Percentiles rank a stretch among this genome's conserved stretches.
Evolutionary conservation across 2,113 vertebrate species (phyloP).

Genomic region (Sitta europaea): DNA sequence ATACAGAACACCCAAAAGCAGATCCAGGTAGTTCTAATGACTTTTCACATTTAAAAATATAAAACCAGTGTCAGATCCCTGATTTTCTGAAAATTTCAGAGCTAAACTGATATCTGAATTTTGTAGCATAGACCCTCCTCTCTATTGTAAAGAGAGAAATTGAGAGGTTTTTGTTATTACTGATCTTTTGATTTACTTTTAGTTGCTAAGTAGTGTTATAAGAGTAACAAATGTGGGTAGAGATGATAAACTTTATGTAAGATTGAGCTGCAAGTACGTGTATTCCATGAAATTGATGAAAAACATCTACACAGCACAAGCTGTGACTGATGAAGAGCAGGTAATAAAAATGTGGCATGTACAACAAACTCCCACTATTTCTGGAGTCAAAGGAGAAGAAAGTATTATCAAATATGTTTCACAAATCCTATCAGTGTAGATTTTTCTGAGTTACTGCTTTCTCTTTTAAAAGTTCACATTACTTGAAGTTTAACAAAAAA

Average conservation of each 20-base stretch:
- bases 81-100: neutral
- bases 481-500: neutral
- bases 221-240: neutral
- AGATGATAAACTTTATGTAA: neutral
- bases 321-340: neutral
- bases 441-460: neutral
- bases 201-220: conserved; percentile 38
- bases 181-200: neutral
- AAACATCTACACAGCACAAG: neutral
- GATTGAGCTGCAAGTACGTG: neutral
- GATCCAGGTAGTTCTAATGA: neutral
- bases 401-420: neutral
- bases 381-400: neutral
- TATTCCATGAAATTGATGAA: neutral
- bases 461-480: neutral
- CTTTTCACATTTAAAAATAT: neutral
- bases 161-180: neutral
- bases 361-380: neutral
- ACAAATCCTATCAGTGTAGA: neutral
- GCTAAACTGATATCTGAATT: neutral
- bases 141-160: neutral
- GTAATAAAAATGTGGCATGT: neutral
- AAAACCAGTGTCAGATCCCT: neutral
- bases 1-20: neutral
- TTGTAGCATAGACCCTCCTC: neutral